phyloP scores from a whole-genome alignment of 2,888 invertebrate species.

The Gasteruption jaculator region DNA sequence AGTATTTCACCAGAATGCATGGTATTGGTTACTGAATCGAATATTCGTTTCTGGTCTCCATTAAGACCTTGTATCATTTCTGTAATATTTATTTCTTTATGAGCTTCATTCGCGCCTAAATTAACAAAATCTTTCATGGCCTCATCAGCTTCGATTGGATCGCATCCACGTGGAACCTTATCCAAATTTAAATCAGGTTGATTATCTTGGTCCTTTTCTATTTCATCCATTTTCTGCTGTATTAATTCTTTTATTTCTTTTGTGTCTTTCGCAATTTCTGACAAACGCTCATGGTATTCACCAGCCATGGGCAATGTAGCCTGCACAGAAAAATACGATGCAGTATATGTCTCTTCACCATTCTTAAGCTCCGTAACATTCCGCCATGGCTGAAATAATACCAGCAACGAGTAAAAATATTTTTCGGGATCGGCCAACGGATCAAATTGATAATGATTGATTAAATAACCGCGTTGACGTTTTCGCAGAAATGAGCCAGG shows the following conservation, averaged over 20 bases:
- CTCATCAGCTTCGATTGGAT: slow-evolving; percentile 19
- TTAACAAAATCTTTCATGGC: slow-evolving; percentile 28
- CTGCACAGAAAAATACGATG: slow-evolving; percentile 9
- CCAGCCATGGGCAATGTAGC: slow-evolving; percentile 14
- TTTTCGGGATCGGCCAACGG: slow-evolving; percentile 15
- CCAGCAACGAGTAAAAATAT: slow-evolving; percentile 18
- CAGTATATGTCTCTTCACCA: slow-evolving; percentile 14
- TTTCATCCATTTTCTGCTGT: slow-evolving; percentile 13
- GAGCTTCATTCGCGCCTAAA: slow-evolving; percentile 11
- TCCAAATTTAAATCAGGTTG: no score
- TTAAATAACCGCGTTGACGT: slow-evolving; percentile 28
- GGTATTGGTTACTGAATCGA: slow-evolving; percentile 24
- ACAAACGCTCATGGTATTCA: slow-evolving; percentile 17
- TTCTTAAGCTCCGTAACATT: slow-evolving; percentile 15
- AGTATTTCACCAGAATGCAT: slow-evolving; percentile 18
- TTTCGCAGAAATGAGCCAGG: slow-evolving; percentile 25
- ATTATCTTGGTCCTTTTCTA: slow-evolving; percentile 7
- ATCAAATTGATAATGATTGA: slow-evolving; percentile 29
- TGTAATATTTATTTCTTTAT: slow-evolving; percentile 11
- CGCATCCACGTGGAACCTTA: slow-evolving; percentile 9
- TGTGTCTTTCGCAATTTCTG: slow-evolving; percentile 9
- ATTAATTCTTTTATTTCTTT: slow-evolving; percentile 14
- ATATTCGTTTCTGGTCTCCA: slow-evolving; percentile 30
- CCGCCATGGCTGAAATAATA: slow-evolving; percentile 21
- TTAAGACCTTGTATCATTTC: slow-evolving; percentile 28